These are phyloP conservation scores for Mylabris sibirica DNA, from an alignment of 2,888 invertebrate genomes.

Conservation along the genomic window DNA sequence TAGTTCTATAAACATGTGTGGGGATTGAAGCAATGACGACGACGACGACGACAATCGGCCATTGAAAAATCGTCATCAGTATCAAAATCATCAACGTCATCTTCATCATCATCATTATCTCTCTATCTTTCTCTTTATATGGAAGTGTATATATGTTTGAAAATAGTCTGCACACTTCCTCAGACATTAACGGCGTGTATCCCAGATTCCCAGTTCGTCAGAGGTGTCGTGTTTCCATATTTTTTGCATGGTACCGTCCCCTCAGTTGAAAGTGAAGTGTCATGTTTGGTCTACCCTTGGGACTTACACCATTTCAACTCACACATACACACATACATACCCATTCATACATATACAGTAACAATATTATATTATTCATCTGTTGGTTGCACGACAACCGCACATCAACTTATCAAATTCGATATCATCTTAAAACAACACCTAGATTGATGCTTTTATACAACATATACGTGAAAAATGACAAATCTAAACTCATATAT, in stretches of 20 bases:
- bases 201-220: conserved; percentile 40
- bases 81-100: conserved; percentile 9
- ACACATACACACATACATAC: conserved; percentile 24
- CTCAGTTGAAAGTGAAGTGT: conserved; percentile 60
- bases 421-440: conserved; percentile 36
- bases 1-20: neutral
- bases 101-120: neutral
- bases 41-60: conserved; percentile 13
- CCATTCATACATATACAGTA: conserved; percentile 26
- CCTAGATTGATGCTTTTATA: conserved; percentile 17
- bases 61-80: conserved; percentile 21
- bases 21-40: neutral
- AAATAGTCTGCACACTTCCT: conserved; percentile 13
- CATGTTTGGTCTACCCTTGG: conserved; percentile 58
- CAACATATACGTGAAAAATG: neutral
- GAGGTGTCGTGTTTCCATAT: conserved; percentile 57
- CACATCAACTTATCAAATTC: conserved; percentile 48
- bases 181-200: conserved; percentile 17
- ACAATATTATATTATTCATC: conserved; percentile 51
- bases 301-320: conserved; percentile 47
- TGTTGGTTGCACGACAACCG: conserved; percentile 47
- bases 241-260: conserved; percentile 54
- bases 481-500: neutral
- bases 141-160: conserved; percentile 11
- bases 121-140: conserved; percentile 2